Evolutionary conservation across 1,140 invertebrate genomes (phyloP).

Genomic region (Melipona quadrifasciata): DNA sequence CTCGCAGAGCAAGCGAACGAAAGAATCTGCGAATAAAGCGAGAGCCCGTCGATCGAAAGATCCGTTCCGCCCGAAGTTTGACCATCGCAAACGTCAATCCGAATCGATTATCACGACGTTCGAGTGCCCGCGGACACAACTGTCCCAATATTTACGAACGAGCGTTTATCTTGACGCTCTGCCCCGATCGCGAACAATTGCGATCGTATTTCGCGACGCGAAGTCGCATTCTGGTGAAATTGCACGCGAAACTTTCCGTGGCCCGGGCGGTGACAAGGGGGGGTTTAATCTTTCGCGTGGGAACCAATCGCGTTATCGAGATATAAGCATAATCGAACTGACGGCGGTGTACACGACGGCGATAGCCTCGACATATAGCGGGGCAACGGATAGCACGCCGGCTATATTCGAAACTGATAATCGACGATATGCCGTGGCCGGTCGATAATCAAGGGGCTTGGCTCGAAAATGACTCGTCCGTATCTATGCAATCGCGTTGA

Average conservation of each 20-base stretch:
- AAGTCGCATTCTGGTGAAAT: background rate
- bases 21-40: background rate
- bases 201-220: background rate
- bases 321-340: constrained; percentile 46
- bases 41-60: background rate
- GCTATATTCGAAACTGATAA: constrained; percentile 41
- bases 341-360: constrained; percentile 18
- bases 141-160: background rate
- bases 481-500: constrained; percentile 22
- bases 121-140: too few relatives aligned
- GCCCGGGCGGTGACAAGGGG: background rate
- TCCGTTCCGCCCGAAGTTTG: background rate
- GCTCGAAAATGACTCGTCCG: constrained; percentile 32
- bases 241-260: background rate
- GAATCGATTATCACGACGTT: too few relatives aligned
- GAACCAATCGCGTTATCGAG: constrained; percentile 34
- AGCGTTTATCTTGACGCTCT: background rate
- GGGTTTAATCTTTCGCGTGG: constrained; percentile 31
- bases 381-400: constrained; percentile 6
- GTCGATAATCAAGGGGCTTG: constrained; percentile 54
- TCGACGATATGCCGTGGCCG: constrained; percentile 39
- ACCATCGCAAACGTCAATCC: too few relatives aligned
- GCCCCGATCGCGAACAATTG: background rate
- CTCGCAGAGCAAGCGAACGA: background rate
- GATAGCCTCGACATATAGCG: constrained; percentile 6